These are phyloP conservation scores for Pterophyllum scalare DNA, from an alignment of 2,113 vertebrate species.

Conservation along the genomic window DNA sequence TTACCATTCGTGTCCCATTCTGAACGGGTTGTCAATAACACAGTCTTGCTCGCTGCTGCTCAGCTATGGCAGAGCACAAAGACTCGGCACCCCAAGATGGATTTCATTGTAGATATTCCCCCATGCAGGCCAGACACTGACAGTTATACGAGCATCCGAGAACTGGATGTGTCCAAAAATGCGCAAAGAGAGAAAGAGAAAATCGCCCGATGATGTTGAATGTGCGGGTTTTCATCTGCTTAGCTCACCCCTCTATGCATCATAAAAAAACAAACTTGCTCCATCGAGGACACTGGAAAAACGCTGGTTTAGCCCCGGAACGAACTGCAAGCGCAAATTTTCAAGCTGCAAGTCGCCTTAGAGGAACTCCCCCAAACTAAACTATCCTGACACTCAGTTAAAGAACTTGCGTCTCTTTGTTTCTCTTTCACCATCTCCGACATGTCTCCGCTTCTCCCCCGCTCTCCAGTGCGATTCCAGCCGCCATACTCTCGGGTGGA, in stretches of 20 bases:
- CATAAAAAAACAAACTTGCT: constrained; percentile 75
- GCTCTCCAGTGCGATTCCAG: constrained; percentile 64
- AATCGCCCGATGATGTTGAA: constrained; percentile 43
- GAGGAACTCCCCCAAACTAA: background rate
- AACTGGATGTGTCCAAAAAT: constrained; percentile 39
- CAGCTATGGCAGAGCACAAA: constrained; percentile 81
- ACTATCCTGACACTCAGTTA: background rate
- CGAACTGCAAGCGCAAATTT: constrained; percentile 7
- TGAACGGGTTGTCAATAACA: constrained; percentile 55
- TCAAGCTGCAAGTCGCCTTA: background rate
- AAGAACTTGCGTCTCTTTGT: constrained; percentile 54
- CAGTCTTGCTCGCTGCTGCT: constrained; percentile 58
- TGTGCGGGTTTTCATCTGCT: constrained; percentile 69
- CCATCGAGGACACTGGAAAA: constrained; percentile 69
- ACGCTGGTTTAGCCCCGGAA: constrained; percentile 34
- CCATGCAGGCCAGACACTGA: constrained; percentile 67
- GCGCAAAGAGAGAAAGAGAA: constrained; percentile 30
- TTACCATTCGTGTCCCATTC: constrained; percentile 67
- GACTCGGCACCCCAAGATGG: constrained; percentile 74
- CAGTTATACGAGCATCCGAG: constrained; percentile 47
- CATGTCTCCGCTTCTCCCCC: constrained; percentile 54
- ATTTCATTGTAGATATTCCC: constrained; percentile 75
- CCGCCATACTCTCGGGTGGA: constrained; percentile 85
- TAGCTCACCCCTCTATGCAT: constrained; percentile 64
- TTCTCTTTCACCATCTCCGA: constrained; percentile 65